Conservation (phyloP, 2,888 invertebrate species). For the Pherbina coryleti region DNA sequence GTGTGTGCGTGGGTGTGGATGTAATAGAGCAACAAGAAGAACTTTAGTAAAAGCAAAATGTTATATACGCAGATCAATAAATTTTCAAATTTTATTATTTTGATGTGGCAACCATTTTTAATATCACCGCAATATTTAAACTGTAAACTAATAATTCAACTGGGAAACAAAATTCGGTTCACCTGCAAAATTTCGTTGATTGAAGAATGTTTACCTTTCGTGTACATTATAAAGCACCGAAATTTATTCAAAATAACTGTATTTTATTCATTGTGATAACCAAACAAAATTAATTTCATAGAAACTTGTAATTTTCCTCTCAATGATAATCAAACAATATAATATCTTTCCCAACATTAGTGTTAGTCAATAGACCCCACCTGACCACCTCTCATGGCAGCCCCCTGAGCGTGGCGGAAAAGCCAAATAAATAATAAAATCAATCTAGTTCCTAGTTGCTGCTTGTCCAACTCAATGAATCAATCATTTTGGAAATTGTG, state of each 20-base stretch:
- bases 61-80: too few species aligned
- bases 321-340: not conserved
- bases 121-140: too few species aligned
- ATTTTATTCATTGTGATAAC: not conserved
- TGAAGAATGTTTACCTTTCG: too few species aligned
- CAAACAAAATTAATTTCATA: not conserved
- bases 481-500: slow-evolving; percentile 20
- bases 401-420: not conserved
- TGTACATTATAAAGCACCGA: too few species aligned
- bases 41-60: too few species aligned
- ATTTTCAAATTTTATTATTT: too few species aligned
- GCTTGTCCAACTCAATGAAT: slow-evolving; percentile 5
- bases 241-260: too few species aligned
- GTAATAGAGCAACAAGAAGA: too few species aligned
- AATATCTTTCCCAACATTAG: not conserved
- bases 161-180: too few species aligned
- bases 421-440: not conserved
- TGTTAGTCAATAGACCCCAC: not conserved
- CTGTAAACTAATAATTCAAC: too few species aligned
- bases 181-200: too few species aligned
- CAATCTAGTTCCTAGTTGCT: not conserved
- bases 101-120: too few species aligned
- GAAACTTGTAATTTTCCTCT: slow-evolving; percentile 16
- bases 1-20: not conserved
- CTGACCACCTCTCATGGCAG: not conserved